Evolutionary conservation across 2,113 vertebrate genomes (phyloP).

Genomic region (Rhea pennata): DNA sequence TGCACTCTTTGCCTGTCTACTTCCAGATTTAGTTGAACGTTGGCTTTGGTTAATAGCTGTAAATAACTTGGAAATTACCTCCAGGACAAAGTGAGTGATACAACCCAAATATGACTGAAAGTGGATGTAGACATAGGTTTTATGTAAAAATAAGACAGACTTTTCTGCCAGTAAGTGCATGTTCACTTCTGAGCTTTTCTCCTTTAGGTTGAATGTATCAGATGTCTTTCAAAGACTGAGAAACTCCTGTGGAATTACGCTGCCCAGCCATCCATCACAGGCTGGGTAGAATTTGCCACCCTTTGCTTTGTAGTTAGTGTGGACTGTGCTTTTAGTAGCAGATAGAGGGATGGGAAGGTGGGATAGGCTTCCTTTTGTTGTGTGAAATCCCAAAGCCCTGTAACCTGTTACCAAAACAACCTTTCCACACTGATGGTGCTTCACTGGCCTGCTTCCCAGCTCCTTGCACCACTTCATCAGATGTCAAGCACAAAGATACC

Average conservation of each 20-base stretch:
- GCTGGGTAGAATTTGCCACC: slow-evolving; percentile 35
- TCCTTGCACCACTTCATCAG: slow-evolving; percentile 43
- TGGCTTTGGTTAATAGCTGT: neutral
- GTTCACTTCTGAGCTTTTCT: neutral
- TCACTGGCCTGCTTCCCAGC: slow-evolving; percentile 39
- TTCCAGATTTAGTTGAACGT: neutral
- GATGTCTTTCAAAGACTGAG: neutral
- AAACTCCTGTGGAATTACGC: neutral
- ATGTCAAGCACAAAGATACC: slow-evolving; percentile 18
- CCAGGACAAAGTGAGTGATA: neutral
- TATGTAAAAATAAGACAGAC: neutral
- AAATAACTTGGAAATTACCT: neutral
- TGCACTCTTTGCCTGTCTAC: neutral
- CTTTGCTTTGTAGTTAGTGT: slow-evolving; percentile 58
- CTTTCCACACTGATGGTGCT: slow-evolving; percentile 59
- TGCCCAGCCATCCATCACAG: neutral
- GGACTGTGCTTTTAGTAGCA: slow-evolving; percentile 43
- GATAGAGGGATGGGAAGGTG: slow-evolving; percentile 45
- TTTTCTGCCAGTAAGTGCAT: neutral
- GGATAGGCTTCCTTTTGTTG: slow-evolving; percentile 71
- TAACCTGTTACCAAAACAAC: slow-evolving; percentile 62
- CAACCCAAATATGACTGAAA: neutral
- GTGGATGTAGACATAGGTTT: neutral
- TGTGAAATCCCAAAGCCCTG: slow-evolving; percentile 52
- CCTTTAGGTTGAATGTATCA: rapidly evolving